Evolutionary conservation across 1,140 invertebrate species (phyloP), one percentile per base, ranked within the genome.

Genomic region (Diuraphis noxia): DNA sequence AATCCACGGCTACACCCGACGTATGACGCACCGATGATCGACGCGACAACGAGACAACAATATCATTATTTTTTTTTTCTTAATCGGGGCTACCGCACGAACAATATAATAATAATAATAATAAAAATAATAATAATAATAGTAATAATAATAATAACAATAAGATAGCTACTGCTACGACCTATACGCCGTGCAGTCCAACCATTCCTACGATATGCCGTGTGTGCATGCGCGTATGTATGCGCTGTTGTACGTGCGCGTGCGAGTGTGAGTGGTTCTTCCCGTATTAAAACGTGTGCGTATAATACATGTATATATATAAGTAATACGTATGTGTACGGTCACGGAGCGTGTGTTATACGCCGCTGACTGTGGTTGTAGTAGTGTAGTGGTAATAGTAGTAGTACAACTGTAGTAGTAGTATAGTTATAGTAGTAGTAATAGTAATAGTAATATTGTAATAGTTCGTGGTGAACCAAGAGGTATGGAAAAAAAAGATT

Each of bases 131-230:
- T 82, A 41, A 41, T 82, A 82, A 82, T 25, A 86, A 52, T 49
- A 86, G 13, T 34, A 86, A 86, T 36, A 86, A 86, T 46, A 85
- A 86, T 46, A 86, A 86, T 72, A 72, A 86, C n/a, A 86, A 86
- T 52, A 52, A 86, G 46, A 52, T 86, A 52, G 46, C 34, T 72
- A 30, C 56, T 63, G 56, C 56, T 86, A 52, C 85, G 43, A 41
- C 77, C 19, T 49, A 49, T 49, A 49, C 46, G 5, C 77, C 13
- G 82, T n/a, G 36, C 40, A 30, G 84, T 86, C 84, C 23, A 17
- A 86, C 85, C 85, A 86, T 86, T 86, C 21, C 10, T 40, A 41
- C 34, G 85, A 38, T 43, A 34, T 25, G 34, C 34, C 10, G 85
- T 38, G 30, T 0, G 84, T 86, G 43, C n/a, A 46, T 86, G 43